Evolutionary conservation across 2,797 vertebrate species (phyloP).

Genomic region (Heteromormyrus szaboi): DNA sequence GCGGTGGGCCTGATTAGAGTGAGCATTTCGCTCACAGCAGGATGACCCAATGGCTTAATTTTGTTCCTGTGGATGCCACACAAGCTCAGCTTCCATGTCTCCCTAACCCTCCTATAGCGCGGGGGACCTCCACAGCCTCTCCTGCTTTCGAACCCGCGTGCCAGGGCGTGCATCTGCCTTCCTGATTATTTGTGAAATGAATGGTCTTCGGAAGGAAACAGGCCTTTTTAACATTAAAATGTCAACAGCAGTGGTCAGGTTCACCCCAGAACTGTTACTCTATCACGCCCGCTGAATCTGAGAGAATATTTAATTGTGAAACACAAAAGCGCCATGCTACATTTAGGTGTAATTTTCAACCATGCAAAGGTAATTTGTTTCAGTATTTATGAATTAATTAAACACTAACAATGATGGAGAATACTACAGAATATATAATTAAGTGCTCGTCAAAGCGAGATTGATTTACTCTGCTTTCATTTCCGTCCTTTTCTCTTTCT

Average conservation of each 20-base stretch:
- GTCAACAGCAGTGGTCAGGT: slow-evolving; percentile 66
- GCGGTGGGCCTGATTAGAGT: slow-evolving; percentile 42
- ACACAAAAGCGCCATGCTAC: slow-evolving; percentile 69
- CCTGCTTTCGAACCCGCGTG: not conserved
- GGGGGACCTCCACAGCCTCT: not conserved
- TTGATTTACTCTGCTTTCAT: slow-evolving; percentile 55
- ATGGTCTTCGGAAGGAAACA: slow-evolving; percentile 48
- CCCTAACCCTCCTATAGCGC: not conserved
- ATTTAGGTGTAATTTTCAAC: slow-evolving; percentile 75
- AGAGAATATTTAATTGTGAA: slow-evolving; percentile 74
- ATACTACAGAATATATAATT: slow-evolving; percentile 68
- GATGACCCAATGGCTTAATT: no score
- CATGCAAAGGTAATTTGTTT: slow-evolving; percentile 78
- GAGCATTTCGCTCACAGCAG: slow-evolving; percentile 24
- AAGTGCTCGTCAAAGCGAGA: slow-evolving; percentile 57
- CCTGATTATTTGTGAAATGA: slow-evolving; percentile 26
- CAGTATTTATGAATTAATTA: slow-evolving; percentile 79
- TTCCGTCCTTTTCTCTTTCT: slow-evolving; percentile 21
- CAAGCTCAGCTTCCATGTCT: not conserved
- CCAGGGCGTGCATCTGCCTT: slow-evolving; percentile 12
- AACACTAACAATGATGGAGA: slow-evolving; percentile 74
- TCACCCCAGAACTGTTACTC: slow-evolving; percentile 57
- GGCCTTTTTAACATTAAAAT: slow-evolving; percentile 62
- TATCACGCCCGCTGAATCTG: slow-evolving; percentile 61
- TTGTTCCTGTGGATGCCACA: not conserved